These are phyloP conservation scores for Neelides sp. DNA, from an alignment of 1,140 invertebrate genomes.

Conservation along the genomic window DNA sequence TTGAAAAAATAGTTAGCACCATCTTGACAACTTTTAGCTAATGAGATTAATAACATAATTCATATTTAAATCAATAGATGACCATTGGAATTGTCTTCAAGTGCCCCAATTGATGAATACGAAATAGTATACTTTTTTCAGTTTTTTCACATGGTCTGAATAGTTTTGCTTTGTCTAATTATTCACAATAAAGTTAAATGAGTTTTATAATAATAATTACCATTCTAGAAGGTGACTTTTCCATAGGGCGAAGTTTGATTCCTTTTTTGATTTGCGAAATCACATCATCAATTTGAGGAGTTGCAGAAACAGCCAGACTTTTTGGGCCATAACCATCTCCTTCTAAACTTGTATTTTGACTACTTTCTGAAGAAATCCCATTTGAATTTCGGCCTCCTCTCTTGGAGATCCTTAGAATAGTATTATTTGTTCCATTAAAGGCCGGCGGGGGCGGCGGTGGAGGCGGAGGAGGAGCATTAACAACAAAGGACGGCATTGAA, in stretches of 20 bases:
- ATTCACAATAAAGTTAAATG: no score
- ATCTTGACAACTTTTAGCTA: no score
- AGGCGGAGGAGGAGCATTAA: conserved; percentile 13
- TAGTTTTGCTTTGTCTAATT: no score
- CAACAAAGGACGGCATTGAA: neutral
- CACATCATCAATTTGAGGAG: conserved; percentile 29
- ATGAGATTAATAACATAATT: neutral
- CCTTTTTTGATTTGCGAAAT: conserved; percentile 27
- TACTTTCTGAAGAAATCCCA: neutral
- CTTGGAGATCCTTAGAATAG: conserved; percentile 4
- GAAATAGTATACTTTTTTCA: no score
- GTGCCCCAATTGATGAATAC: no score
- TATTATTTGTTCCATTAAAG: neutral
- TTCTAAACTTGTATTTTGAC: neutral
- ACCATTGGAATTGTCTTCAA: no score
- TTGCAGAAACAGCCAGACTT: conserved; percentile 2
- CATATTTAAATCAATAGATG: no score
- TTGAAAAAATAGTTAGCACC: no score
- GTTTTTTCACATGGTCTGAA: no score
- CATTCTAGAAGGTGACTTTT: conserved; percentile 20
- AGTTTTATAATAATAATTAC: no score
- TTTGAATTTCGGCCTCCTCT: neutral
- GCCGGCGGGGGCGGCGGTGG: conserved; percentile 12
- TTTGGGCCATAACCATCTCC: no score
- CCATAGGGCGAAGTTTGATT: conserved; percentile 24